Conservation (phyloP, 2,113 vertebrate species). For the Equus przewalskii region DNA sequence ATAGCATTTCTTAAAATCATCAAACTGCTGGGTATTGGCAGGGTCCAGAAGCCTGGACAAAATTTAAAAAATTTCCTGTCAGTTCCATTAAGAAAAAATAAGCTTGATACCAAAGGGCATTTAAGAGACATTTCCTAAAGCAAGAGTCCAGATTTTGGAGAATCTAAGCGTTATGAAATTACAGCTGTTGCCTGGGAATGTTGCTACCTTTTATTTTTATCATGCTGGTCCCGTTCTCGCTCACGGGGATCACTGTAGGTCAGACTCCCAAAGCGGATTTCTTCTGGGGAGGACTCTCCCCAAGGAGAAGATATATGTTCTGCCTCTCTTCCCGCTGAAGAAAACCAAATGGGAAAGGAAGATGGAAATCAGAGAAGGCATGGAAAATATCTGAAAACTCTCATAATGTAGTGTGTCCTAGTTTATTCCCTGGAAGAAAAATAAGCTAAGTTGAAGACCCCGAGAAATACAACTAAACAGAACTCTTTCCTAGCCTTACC, state of each 20-base stretch:
- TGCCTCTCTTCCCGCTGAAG: slow-evolving; percentile 89
- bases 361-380: not conserved
- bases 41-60: slow-evolving; percentile 95
- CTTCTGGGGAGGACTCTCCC: slow-evolving; percentile 96
- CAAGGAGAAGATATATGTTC: slow-evolving; percentile 92
- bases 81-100: slow-evolving; percentile 23
- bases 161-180: not conserved
- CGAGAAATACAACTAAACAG: not conserved
- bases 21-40: slow-evolving; percentile 95
- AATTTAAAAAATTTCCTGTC: slow-evolving; percentile 51
- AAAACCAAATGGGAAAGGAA: slow-evolving; percentile 34
- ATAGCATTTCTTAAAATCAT: slow-evolving; percentile 99
- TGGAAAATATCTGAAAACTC: not conserved
- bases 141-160: not conserved
- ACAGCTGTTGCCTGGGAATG: accelerated
- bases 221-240: slow-evolving; percentile 96
- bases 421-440: not conserved
- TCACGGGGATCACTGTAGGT: slow-evolving; percentile 93
- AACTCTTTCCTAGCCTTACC: not conserved
- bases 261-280: slow-evolving; percentile 93
- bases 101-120: not conserved
- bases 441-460: not conserved
- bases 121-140: not conserved
- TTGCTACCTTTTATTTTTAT: slow-evolving; percentile 96
- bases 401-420: not conserved